Evolutionary conservation across 2,797 vertebrate genomes (phyloP).

Genomic region (Leptoclinus maculatus): DNA sequence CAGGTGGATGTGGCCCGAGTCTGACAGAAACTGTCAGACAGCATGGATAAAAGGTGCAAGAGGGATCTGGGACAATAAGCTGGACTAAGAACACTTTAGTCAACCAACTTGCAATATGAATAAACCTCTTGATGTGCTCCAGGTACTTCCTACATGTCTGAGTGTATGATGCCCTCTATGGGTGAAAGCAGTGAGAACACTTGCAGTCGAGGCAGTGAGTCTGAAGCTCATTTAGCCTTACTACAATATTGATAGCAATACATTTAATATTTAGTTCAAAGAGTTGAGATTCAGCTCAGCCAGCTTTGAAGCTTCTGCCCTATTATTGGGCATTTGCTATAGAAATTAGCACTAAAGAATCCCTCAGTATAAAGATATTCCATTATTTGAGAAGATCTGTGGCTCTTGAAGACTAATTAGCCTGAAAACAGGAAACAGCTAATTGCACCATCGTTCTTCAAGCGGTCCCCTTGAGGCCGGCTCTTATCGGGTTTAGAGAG

Average conservation of each 20-base stretch:
- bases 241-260: constrained; percentile 1
- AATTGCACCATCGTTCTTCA: constrained; percentile 53
- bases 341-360: constrained; percentile 16
- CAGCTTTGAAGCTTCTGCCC: constrained; percentile 3
- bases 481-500: constrained; percentile 39
- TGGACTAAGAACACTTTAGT: constrained; percentile 21
- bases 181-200: constrained; percentile 37
- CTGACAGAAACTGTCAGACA: constrained; percentile 19
- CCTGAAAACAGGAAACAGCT: constrained; percentile 46
- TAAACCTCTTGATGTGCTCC: neutral
- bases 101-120: constrained; percentile 2
- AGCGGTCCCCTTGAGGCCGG: constrained; percentile 47
- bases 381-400: constrained; percentile 32
- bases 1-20: constrained; percentile 19
- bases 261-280: constrained; percentile 18
- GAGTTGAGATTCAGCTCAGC: constrained; percentile 2
- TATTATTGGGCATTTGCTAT: constrained; percentile 9
- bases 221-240: neutral
- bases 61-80: constrained; percentile 33
- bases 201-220: neutral
- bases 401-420: constrained; percentile 46
- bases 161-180: constrained; percentile 69
- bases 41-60: constrained; percentile 21
- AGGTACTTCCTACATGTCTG: constrained; percentile 13
- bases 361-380: constrained; percentile 22